Percentiles rank a stretch among this genome's conserved stretches.
phyloP scores from a whole-genome alignment of 2,888 invertebrate species.

The Anoncus sp. region DNA sequence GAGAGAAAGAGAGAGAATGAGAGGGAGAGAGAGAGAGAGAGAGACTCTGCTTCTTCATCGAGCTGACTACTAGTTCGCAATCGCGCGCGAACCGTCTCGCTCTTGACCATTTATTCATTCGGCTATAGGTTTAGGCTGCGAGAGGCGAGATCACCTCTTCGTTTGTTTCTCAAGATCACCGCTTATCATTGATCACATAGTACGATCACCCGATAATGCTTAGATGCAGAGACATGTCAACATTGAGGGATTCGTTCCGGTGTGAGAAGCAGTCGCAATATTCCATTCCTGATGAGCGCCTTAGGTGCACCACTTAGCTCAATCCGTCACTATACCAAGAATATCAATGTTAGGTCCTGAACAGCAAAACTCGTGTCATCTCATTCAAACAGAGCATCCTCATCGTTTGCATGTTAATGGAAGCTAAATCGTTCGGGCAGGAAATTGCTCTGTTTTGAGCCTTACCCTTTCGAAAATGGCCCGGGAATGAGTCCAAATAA shows the following conservation, averaged over 20 bases:
- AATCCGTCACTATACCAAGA: too few species aligned
- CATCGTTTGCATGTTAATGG: too few species aligned
- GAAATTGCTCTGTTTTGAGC: too few species aligned
- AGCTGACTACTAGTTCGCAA: conserved; percentile 50
- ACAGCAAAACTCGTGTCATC: too few species aligned
- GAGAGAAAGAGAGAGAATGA: conserved; percentile 35
- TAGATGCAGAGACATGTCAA: neutral
- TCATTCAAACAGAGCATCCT: too few species aligned
- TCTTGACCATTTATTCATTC: conserved; percentile 46
- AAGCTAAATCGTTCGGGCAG: too few species aligned
- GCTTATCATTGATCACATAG: neutral
- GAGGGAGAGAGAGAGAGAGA: conserved; percentile 52
- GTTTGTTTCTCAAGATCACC: neutral
- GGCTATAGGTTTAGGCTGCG: neutral
- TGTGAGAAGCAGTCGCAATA: too few species aligned
- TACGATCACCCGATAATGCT: neutral
- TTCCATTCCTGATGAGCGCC: too few species aligned
- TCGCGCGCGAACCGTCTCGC: conserved; percentile 27
- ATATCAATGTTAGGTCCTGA: too few species aligned
- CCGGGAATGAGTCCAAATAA: too few species aligned
- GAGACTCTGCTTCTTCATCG: conserved; percentile 5
- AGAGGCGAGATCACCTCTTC: neutral
- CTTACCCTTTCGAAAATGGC: too few species aligned
- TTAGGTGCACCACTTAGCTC: too few species aligned
- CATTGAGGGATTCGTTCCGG: neutral